Evolutionary conservation across 2,113 vertebrate genomes (phyloP), one percentile per base, ranked within the genome.

Genomic region (Alouatta palliata): DNA sequence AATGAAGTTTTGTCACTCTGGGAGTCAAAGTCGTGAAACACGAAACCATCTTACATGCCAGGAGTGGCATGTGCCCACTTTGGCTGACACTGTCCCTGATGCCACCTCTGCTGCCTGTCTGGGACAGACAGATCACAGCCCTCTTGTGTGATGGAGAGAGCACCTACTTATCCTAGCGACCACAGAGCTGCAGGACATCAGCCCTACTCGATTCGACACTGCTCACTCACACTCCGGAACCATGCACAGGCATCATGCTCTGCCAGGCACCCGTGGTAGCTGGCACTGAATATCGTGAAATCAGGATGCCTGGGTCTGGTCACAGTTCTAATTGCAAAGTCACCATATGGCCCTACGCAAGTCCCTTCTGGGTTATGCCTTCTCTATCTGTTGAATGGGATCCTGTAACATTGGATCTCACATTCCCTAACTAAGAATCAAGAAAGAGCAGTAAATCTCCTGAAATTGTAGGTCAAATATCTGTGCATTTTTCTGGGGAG

Each of bases 221-320:
- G 6, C 35, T 6, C 47, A 32, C 30, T 6, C 40, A 32, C 25
- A 0, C 30, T 35, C 10, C 2, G 32, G 73, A 58, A 32, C 25
- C 82, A 17, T 0, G 4, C 40, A 13, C 0, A 1, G 1, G 6
- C 32, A 6, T 52, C 4, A 0, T 13, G 32, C 32, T 37, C 40
- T 19, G 5, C 68, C 45, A 2, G 25, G 40, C 1, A 2, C 75
- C 45, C 5, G 27, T 30, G 0, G 1, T 3, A 25, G 30, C 73
- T 58, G 11, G 75, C 19, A 2, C 1, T 8, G 49, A 35, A 32
- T 6, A 4, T 2, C 45, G 43, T 61, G 23, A 37, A 49, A 17
- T 52, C 47, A 23, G 47, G 27, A n/a, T 32, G 35, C 52, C 77
- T 8, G 19, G 5, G 37, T 43, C 27, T 14, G 35, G 27, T 20